phyloP scores from a whole-genome alignment of 2,797 vertebrate species.

The Pipistrellus kuhlii region DNA sequence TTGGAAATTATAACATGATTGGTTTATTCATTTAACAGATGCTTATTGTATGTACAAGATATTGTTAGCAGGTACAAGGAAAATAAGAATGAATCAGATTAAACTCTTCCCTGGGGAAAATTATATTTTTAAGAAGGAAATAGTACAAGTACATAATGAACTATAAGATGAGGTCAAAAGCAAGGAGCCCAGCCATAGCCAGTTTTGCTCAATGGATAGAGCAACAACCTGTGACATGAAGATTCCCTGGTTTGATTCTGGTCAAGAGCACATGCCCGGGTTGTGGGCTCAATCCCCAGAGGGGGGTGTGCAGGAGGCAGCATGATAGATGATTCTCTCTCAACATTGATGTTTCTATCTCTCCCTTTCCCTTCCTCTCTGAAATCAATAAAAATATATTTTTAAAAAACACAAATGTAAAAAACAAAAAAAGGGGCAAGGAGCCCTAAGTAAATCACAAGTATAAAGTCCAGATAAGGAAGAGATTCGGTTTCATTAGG shows the following conservation, averaged over 20 bases:
- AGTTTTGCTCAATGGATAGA: too few relatives aligned
- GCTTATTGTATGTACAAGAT: constrained; percentile 22
- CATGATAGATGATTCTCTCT: too few relatives aligned
- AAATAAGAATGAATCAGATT: constrained; percentile 46
- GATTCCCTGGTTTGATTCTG: too few relatives aligned
- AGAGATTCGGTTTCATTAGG: not conserved
- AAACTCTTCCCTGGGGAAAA: constrained; percentile 34
- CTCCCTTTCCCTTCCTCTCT: too few relatives aligned
- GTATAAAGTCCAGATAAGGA: not conserved
- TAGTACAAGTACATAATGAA: not conserved
- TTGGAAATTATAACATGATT: constrained; percentile 41
- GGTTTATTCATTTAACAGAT: constrained; percentile 56
- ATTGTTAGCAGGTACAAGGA: not conserved
- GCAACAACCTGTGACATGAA: too few relatives aligned
- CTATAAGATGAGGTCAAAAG: not conserved
- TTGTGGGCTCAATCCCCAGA: too few relatives aligned
- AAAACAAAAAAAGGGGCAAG: not conserved
- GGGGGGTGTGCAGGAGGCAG: too few relatives aligned
- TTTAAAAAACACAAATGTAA: too few relatives aligned
- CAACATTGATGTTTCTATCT: too few relatives aligned
- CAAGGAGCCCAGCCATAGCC: not conserved
- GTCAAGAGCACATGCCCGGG: too few relatives aligned
- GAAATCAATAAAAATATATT: too few relatives aligned
- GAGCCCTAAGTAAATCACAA: not conserved
- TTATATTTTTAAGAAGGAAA: constrained; percentile 49